These are phyloP conservation scores for Bettongia penicillata DNA, from an alignment of 2,113 vertebrate genomes.

Conservation along the genomic window DNA sequence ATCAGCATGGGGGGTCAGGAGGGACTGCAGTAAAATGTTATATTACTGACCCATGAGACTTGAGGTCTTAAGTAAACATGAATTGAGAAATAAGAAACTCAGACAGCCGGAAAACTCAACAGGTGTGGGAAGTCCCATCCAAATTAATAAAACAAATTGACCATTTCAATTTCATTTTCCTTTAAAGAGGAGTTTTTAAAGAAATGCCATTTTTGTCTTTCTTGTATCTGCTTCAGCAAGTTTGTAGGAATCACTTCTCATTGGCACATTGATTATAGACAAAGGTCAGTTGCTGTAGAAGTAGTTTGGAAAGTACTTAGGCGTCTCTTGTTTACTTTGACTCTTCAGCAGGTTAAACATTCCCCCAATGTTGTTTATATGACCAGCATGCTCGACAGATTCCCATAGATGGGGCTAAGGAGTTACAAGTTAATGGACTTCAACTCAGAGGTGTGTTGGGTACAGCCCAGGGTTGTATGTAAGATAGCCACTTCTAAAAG, in stretches of 20 bases:
- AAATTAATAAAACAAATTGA: not conserved
- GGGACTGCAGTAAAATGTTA: not conserved
- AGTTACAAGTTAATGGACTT: not conserved
- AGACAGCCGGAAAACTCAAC: not conserved
- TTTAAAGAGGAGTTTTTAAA: not conserved
- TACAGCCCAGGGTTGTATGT: not conserved
- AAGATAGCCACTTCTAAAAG: not conserved
- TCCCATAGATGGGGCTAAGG: not conserved
- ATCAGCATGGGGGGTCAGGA: not conserved
- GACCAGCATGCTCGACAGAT: not conserved
- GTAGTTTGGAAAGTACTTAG: not conserved
- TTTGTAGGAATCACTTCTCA: not conserved
- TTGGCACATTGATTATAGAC: not conserved
- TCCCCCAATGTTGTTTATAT: not conserved
- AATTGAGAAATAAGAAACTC: not conserved
- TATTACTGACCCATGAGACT: not conserved
- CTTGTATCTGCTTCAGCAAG: not conserved
- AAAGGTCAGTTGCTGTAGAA: not conserved
- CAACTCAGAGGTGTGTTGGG: not conserved
- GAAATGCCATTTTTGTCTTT: not conserved
- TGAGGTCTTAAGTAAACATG: not conserved
- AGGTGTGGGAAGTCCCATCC: not conserved
- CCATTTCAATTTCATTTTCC: too few species aligned
- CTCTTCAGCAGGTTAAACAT: not conserved
- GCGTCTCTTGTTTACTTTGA: not conserved